phyloP scores from a whole-genome alignment of 1,140 invertebrate species.

The Bombus breviceps region DNA sequence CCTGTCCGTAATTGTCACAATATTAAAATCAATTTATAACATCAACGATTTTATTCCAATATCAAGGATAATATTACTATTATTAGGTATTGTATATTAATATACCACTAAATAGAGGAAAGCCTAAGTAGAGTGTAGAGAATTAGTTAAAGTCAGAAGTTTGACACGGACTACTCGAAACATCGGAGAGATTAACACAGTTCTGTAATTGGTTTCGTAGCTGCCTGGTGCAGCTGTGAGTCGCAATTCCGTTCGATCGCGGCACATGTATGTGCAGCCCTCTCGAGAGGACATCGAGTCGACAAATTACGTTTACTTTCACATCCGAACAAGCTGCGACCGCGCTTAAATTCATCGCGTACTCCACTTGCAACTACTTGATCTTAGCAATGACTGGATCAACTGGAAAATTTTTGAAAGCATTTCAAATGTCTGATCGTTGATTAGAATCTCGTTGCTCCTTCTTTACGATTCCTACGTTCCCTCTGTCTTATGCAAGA shows the following conservation, averaged over 20 bases:
- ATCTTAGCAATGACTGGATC: conserved; percentile 20
- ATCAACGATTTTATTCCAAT: too few relatives aligned
- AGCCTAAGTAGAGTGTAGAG: background rate
- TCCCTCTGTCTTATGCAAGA: background rate
- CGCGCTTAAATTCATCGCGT: conserved; percentile 11
- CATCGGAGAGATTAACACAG: conserved; percentile 40
- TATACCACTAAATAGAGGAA: too few relatives aligned
- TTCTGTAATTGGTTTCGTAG: conserved; percentile 53
- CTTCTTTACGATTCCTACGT: background rate
- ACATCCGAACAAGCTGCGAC: conserved; percentile 7
- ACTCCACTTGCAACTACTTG: conserved; percentile 31
- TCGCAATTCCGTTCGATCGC: conserved; percentile 42
- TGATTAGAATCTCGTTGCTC: background rate
- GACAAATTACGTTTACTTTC: conserved; percentile 59
- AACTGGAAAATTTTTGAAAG: background rate
- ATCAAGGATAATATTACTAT: too few relatives aligned
- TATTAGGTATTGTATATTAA: too few relatives aligned
- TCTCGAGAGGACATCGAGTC: conserved; percentile 49
- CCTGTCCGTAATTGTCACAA: too few relatives aligned
- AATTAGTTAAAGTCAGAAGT: conserved; percentile 14
- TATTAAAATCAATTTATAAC: too few relatives aligned
- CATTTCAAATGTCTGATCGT: background rate
- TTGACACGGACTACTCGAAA: conserved; percentile 17
- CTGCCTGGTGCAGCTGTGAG: conserved; percentile 49
- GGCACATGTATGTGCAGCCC: conserved; percentile 35